Base-by-base conservation (phyloP, 2,797 vertebrate genomes). In the Buceros bicornis region DNA sequence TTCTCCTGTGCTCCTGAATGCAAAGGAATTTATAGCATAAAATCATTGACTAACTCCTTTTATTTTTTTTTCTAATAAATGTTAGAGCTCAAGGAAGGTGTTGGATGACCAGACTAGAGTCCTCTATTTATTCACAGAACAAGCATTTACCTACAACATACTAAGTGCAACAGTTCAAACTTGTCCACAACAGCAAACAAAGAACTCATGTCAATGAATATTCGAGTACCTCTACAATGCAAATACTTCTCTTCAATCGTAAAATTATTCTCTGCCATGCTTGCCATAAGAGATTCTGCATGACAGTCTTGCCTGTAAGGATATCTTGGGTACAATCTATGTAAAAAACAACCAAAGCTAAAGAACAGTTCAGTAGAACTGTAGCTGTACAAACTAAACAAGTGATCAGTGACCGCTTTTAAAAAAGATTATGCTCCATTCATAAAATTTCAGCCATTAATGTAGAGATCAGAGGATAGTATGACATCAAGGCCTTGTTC, bases 11-110 rank as follows among this genome's bases (percentile, higher is more conserved):
- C 86, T 83, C 70, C 70, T 58, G 64, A 90, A 87, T 61, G 89
- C 48, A 90, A 81, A 90, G 65, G 74, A 94, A 95, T 94, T 94
- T 94, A 92, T 15, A 93, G 74, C 26, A 95, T 35, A 95, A 93
- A 95, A 89, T 82, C 53, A 73, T 10, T 85, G 64, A 91, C 90
- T 87, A 87, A 81, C n/a, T 82, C 51, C 53, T 92, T 87, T 78
- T 65, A 45, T 80, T 97, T 97, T 96, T 81, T 83, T 92, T 73
- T 8, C 81, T 77, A 87, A 83, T 71, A 87, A 93, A 84, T 22
- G 8, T 73, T 80, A 94, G 47, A 70, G 40, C 66, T 87, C 61
- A 93, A 42, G 51, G 25, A 95, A 89, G 62, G 79, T 58, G 67
- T 62, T 92, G 60, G 35, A 72, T 76, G 88, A 81, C 66, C 57